Evolutionary conservation across 2,797 vertebrate genomes (phyloP).

Genomic region (Potorous gilbertii): DNA sequence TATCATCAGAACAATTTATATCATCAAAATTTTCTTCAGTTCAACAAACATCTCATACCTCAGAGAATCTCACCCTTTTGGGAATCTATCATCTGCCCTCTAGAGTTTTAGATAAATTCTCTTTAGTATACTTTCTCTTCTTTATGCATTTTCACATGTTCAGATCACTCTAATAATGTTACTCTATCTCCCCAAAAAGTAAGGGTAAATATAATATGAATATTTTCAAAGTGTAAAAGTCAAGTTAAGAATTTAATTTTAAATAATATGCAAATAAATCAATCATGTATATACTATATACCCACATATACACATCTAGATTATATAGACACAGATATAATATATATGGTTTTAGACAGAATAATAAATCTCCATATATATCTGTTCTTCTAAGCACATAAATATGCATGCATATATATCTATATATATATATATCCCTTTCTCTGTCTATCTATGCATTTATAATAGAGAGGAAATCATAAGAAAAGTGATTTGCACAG

Average conservation of each 20-base stretch:
- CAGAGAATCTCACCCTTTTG: background rate
- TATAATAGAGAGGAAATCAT: slow-evolving; percentile 46
- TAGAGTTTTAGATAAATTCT: too few relatives aligned
- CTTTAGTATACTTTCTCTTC: background rate
- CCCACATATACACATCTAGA: background rate
- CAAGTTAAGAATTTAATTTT: background rate
- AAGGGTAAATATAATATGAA: background rate
- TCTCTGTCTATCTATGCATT: background rate
- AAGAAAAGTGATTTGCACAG: slow-evolving; percentile 37
- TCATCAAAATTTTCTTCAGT: background rate
- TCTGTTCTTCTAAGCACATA: background rate
- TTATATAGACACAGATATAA: background rate
- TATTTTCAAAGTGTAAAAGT: background rate
- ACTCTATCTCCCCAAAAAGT: background rate
- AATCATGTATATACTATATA: background rate
- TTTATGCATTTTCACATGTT: background rate
- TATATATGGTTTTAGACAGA: background rate
- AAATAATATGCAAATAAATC: background rate
- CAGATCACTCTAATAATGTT: background rate
- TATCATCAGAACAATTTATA: background rate
- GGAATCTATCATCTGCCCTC: background rate
- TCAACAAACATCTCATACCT: background rate
- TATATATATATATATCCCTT: background rate
- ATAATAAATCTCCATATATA: background rate
- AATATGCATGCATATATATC: background rate